phyloP scores from a whole-genome alignment of 2,888 invertebrate species.

The Brachyopa scutellaris region DNA sequence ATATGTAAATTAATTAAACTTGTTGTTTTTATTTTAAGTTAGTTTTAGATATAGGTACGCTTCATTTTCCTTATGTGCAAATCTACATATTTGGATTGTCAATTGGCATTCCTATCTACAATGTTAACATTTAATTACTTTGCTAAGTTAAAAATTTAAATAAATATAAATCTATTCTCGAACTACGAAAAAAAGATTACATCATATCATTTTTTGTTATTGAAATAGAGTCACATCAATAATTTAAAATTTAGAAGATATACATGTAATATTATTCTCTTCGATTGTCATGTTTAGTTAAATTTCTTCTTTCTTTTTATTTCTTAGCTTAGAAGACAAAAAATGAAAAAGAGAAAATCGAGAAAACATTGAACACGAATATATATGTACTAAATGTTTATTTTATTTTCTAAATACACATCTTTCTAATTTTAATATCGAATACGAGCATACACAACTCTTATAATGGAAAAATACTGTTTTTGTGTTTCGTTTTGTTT shows the following conservation, averaged over 20 bases:
- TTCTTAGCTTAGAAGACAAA: background rate
- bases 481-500: conserved; percentile 20
- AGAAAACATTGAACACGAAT: conserved; percentile 23
- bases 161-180: conserved; percentile 22
- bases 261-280: conserved; percentile 5
- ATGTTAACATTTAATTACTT: conserved; percentile 73
- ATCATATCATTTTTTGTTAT: conserved; percentile 26
- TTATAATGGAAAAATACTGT: conserved; percentile 41
- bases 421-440: conserved; percentile 22
- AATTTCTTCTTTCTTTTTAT: background rate
- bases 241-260: conserved; percentile 15
- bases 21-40: conserved; percentile 4
- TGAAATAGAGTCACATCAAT: conserved; percentile 49
- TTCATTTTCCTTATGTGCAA: conserved; percentile 61
- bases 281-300: conserved; percentile 61
- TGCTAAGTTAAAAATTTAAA: conserved; percentile 63
- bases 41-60: conserved; percentile 58
- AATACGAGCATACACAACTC: conserved; percentile 39
- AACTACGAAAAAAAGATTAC: conserved; percentile 27
- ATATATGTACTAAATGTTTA: conserved; percentile 17
- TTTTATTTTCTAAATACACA: conserved; percentile 20
- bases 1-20: no score
- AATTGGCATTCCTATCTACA: conserved; percentile 76
- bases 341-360: background rate
- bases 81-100: conserved; percentile 75